These are phyloP conservation scores for Excalfactoria chinensis DNA, from an alignment of 2,113 vertebrate genomes.

Conservation along the genomic window DNA sequence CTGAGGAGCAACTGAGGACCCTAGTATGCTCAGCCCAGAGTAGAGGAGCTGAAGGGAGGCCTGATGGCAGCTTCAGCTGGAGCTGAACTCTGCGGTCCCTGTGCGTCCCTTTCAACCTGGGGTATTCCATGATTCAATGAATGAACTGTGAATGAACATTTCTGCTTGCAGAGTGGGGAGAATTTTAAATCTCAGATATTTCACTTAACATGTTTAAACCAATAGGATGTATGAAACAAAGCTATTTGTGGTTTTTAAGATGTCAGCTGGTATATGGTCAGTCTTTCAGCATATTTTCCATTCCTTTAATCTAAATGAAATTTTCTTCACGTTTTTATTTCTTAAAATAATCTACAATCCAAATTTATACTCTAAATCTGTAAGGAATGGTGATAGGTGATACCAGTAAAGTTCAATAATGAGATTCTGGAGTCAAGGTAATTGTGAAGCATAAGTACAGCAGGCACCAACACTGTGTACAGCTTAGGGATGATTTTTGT, in stretches of 20 bases:
- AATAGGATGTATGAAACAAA: no score
- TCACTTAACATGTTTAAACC: no score
- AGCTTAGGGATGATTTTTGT: not conserved
- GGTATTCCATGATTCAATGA: not conserved
- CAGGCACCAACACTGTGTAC: not conserved
- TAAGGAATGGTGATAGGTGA: not conserved
- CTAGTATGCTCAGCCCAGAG: not conserved
- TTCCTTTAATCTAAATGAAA: not conserved
- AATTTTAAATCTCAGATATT: not conserved
- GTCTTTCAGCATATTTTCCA: not conserved
- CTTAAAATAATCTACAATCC: not conserved
- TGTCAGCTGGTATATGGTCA: not conserved
- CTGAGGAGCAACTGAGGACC: not conserved
- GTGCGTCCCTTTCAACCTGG: not conserved
- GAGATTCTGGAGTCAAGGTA: slow-evolving; percentile 1
- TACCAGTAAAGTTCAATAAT: slow-evolving; percentile 5
- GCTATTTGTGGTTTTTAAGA: not conserved
- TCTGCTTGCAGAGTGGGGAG: not conserved
- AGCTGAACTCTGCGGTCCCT: not conserved
- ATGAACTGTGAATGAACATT: not conserved
- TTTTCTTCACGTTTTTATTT: not conserved
- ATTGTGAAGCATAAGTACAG: not conserved
- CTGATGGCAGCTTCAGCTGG: not conserved
- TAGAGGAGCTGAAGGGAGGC: not conserved
- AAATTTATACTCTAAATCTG: not conserved